These are phyloP conservation scores for Argyresthia goedartella DNA, from an alignment of 2,888 invertebrate species.

Conservation along the genomic window DNA sequence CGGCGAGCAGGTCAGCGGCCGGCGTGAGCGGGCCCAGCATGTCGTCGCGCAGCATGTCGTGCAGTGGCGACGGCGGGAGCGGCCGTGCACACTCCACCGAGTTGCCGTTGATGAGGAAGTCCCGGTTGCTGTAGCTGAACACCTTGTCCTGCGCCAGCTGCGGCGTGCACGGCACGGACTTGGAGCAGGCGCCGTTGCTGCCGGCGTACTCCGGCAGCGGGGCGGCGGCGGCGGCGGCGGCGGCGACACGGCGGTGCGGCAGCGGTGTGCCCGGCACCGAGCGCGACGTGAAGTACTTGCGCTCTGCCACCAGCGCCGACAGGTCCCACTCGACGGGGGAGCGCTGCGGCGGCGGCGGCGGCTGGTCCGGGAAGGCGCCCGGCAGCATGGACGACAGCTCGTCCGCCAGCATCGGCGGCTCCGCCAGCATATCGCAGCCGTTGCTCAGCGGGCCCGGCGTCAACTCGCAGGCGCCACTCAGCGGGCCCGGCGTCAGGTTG, in stretches of 20 bases:
- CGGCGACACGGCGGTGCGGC: slow-evolving; percentile 48
- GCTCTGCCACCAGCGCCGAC: slow-evolving; percentile 44
- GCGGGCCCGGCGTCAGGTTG: slow-evolving; percentile 25
- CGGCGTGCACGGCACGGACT: slow-evolving; percentile 85
- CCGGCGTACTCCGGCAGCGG: too few relatives aligned
- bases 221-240: slow-evolving; percentile 36
- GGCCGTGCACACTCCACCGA: slow-evolving; percentile 46
- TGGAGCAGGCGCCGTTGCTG: slow-evolving; percentile 74
- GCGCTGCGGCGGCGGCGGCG: too few relatives aligned
- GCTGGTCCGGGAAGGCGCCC: too few relatives aligned
- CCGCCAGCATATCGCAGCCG: slow-evolving; percentile 48
- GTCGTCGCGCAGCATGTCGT: too few relatives aligned
- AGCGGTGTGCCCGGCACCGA: slow-evolving; percentile 32
- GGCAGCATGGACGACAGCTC: slow-evolving; percentile 53
- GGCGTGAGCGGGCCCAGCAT: slow-evolving; percentile 49
- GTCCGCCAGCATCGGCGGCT: slow-evolving; percentile 45
- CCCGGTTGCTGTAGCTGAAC: slow-evolving; percentile 72
- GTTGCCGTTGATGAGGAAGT: slow-evolving; percentile 74
- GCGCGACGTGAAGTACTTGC: slow-evolving; percentile 21
- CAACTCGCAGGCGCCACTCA: slow-evolving; percentile 40
- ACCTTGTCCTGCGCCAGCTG: slow-evolving; percentile 65
- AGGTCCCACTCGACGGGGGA: too few relatives aligned
- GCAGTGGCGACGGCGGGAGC: slow-evolving; percentile 32
- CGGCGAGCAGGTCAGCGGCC: slow-evolving; percentile 46
- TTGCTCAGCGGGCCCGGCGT: slow-evolving; percentile 40